Percentiles rank a stretch among this genome's conserved stretches.
Evolutionary conservation across 2,113 vertebrate genomes (phyloP).

Genomic region (Mirounga angustirostris): DNA sequence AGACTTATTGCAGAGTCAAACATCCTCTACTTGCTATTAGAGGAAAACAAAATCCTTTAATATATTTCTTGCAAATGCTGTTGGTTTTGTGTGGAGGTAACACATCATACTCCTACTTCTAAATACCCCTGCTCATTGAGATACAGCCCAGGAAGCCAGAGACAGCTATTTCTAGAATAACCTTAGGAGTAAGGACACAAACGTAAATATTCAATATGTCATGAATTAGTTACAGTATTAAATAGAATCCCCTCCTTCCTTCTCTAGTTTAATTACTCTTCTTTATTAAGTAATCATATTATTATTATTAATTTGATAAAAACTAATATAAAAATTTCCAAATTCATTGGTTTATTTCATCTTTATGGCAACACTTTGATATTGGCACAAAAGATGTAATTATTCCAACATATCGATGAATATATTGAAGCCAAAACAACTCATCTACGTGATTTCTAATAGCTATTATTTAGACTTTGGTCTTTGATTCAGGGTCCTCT

Average conservation of each 20-base stretch:
- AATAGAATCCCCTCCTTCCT: background rate
- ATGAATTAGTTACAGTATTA: background rate
- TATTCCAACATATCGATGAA: background rate
- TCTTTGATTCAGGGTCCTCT: background rate
- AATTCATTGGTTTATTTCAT: background rate
- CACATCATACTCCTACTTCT: background rate
- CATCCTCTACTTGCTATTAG: background rate
- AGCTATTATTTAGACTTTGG: background rate
- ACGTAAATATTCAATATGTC: background rate
- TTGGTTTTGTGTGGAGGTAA: background rate
- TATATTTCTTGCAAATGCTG: constrained; percentile 41
- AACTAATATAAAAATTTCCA: background rate
- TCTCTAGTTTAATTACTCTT: background rate
- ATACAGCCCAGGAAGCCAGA: background rate
- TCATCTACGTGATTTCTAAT: background rate
- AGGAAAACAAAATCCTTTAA: constrained; percentile 48
- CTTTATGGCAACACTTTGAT: background rate
- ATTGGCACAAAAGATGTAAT: background rate
- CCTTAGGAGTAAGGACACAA: background rate
- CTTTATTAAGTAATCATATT: background rate
- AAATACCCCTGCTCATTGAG: background rate
- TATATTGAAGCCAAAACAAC: background rate
- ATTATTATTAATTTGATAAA: background rate
- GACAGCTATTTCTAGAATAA: constrained; percentile 61
- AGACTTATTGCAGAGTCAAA: constrained; percentile 25